Base-by-base conservation (phyloP, 2,797 vertebrate genomes). In the Galago senegalensis region DNA sequence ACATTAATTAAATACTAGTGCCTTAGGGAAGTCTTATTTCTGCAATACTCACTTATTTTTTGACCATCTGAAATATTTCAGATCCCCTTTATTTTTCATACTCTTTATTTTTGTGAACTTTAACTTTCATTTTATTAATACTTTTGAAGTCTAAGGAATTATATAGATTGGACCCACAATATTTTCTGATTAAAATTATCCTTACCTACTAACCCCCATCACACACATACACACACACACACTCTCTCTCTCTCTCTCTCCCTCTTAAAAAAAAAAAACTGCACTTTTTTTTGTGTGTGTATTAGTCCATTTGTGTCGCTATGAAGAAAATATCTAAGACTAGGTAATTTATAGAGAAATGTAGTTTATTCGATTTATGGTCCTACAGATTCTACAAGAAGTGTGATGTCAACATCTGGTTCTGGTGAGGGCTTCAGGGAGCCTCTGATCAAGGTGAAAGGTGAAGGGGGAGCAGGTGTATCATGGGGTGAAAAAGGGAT, bases 181-280 rank as follows among this genome's bases (percentile, higher is more conserved):
- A 85, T 60, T 31, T 43, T 61, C 89, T 65, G 11, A 91, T 53
- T 92, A 67, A 89, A 85, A 56, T 92, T 27, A 86, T 89, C 14
- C 27, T 85, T 8, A 69, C 40, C 23, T 37, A 40, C 23, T 60
- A 60, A 67, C 18, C 37, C 21, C 25, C n/a, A 60, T 63, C 23
- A 18, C 20, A 27, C 8, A 43, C 23, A 18, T 14, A 27, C 5
- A 43, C 0, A 58, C 27, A 1, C 1, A 0, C 25, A 16, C 12
- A n/a, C 27, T 16, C 25, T 56, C 16, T 75, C 12, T 70, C 14
- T 31, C 63, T 67, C 18, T 21, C 17, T 56, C 16, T 73, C 11
- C 56, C 14, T 31, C 63, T 67, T 31, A 40, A 43, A 43, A 43
- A 43, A 43, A 87, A 49, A 1, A 31, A 20, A 75, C 40, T 60